Base-by-base conservation (phyloP, 2,113 vertebrate genomes). In the Hylia prasina region DNA sequence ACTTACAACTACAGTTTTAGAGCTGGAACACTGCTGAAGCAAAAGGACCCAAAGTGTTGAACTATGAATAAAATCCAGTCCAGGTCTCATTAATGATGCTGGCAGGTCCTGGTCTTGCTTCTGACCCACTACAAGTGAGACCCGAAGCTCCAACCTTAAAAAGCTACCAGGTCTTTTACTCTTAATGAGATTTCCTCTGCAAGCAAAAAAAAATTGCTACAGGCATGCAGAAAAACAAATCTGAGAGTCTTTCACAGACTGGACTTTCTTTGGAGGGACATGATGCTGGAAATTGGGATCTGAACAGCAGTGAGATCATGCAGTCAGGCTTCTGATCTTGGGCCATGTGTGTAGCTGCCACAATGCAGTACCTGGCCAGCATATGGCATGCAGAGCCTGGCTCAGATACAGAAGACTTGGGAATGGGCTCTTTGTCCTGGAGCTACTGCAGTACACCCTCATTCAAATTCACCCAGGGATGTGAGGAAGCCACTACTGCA, bases 331-430 rank as follows among this genome's bases (percentile, higher is more conserved):
- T 82, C 30, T 39, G 25, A 63, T 56, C 35, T 40, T 84, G 47
- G 9, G 27, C 33, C 1, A 2, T 7, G 1, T 6, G 6, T 10
- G 19, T 6, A 65, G 53, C 23, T 2, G 0, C 14, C 53, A 20
- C 13, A 2, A 33, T 7, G 11, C 37, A 72, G 24, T 31, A 31
- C n/a, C 33, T 53, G 50, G 13, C 18, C 3, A 0, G 44, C 24
- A 40, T 2, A 2, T 0, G 0, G 45, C 31, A 40, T 15, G 16
- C n/a, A 82, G 30, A 56, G 54, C 28, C 54, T 58, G 25, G 17
- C 10, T 71, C 33, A 64, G 6, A 35, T 18, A 25, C 2, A 9
- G 11, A 25, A 48, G 12, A 44, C 7, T 17, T n/a, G 30, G 45
- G 22, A 79, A 82, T 22, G 14, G 18, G 12, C 7, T 72, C 5